Percentiles rank a stretch among this genome's conserved stretches.
These are phyloP conservation scores for Pelecanoides urinatrix DNA, from an alignment of 2,113 vertebrate genomes.

Conservation along the genomic window DNA sequence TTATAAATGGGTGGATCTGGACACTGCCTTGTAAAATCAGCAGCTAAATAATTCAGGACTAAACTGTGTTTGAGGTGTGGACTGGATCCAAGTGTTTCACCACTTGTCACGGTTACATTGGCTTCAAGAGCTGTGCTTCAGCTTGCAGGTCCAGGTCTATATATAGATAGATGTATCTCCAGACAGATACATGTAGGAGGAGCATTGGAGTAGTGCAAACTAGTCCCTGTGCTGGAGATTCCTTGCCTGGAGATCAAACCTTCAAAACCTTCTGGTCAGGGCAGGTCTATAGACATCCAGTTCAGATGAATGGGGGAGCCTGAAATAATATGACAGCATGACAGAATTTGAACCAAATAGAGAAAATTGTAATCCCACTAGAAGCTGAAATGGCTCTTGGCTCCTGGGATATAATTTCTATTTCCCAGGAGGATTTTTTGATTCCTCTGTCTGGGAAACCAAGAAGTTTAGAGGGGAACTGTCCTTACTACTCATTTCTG, in stretches of 20 bases:
- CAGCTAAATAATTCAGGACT: not conserved
- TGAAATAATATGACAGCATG: not conserved
- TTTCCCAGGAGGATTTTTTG: not conserved
- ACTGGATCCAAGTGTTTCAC: not conserved
- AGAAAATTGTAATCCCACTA: not conserved
- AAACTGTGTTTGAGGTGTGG: not conserved
- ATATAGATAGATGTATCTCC: rapidly evolving
- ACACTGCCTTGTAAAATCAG: not conserved
- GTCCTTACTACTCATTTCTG: not conserved
- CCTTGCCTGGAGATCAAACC: not conserved
- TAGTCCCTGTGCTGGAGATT: not conserved
- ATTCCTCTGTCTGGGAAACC: not conserved
- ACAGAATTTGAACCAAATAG: not conserved
- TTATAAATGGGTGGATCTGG: not conserved
- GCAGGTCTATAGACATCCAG: not conserved
- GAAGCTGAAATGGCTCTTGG: not conserved
- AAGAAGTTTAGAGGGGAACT: not conserved
- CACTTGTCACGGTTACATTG: not conserved
- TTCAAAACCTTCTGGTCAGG: not conserved
- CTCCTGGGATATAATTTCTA: not conserved
- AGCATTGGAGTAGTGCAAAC: not conserved
- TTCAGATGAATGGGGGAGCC: not conserved
- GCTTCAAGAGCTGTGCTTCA: not conserved
- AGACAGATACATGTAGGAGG: not conserved
- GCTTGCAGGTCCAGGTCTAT: not conserved